These are phyloP conservation scores for Melanostigma gelatinosum DNA, from an alignment of 2,113 vertebrate genomes.

Conservation along the genomic window DNA sequence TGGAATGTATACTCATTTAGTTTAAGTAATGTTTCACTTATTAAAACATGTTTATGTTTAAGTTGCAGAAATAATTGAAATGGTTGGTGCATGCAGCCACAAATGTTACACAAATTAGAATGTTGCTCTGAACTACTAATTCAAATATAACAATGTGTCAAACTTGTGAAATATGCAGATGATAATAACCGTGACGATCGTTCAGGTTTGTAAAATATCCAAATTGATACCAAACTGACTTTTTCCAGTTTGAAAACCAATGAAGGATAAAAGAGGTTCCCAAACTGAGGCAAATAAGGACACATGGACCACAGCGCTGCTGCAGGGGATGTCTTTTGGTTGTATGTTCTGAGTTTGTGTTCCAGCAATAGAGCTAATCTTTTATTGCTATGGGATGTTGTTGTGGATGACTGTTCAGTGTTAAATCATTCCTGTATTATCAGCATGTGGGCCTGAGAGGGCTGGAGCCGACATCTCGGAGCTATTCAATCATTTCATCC, in stretches of 20 bases:
- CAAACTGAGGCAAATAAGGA: background rate
- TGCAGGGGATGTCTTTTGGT: slow-evolving; percentile 2
- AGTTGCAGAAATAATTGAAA: slow-evolving; percentile 24
- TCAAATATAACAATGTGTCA: slow-evolving; percentile 19
- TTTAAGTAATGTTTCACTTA: slow-evolving; percentile 65
- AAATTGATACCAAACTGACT: background rate
- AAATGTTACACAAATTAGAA: slow-evolving; percentile 53
- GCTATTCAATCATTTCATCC: slow-evolving; percentile 67
- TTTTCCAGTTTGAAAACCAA: slow-evolving; percentile 19
- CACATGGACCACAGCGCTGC: slow-evolving; percentile 13
- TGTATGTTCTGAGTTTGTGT: slow-evolving; percentile 35
- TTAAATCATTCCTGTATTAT: slow-evolving; percentile 37
- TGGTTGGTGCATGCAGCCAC: slow-evolving; percentile 40
- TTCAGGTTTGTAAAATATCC: slow-evolving; percentile 23
- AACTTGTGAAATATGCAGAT: slow-evolving; percentile 10
- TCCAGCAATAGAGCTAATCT: slow-evolving; percentile 21
- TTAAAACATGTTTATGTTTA: slow-evolving; percentile 31
- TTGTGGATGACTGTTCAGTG: slow-evolving; percentile 33
- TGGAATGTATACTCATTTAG: slow-evolving; percentile 5
- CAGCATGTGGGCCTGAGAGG: slow-evolving; percentile 49
- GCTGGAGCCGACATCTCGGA: slow-evolving; percentile 43
- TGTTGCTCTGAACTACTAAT: slow-evolving; percentile 61
- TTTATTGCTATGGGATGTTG: slow-evolving; percentile 23
- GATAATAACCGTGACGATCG: slow-evolving; percentile 14
- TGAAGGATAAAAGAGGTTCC: background rate